Conservation (phyloP, 2,797 vertebrate genomes). For the Sebastes wilsoni region DNA sequence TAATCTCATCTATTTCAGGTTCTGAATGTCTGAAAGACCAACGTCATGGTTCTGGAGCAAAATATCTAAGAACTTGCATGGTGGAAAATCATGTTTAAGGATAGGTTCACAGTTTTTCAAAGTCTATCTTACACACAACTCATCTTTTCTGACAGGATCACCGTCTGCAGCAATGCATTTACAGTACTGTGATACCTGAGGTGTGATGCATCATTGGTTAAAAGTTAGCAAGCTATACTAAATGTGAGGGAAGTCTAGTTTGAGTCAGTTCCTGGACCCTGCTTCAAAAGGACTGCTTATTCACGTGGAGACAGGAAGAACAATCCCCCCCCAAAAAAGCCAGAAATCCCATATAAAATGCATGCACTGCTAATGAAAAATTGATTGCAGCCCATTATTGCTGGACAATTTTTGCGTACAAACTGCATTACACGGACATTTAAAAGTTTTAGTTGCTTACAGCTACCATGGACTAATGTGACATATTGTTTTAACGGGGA, state of each 20-base stretch:
- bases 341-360: neutral
- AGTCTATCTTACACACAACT: neutral
- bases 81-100: neutral
- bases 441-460: conserved; percentile 11
- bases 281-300: neutral
- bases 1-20: conserved; percentile 50
- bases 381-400: conserved; percentile 14
- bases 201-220: neutral
- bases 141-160: neutral
- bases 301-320: neutral
- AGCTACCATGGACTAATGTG: conserved; percentile 15
- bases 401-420: neutral
- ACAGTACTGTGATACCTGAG: neutral
- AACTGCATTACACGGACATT: conserved; percentile 12
- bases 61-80: neutral
- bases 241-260: neutral
- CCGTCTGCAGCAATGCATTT: neutral
- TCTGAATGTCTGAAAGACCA: conserved; percentile 20
- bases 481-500: conserved; percentile 18
- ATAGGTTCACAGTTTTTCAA: neutral
- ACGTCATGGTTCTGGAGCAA: conserved; percentile 7
- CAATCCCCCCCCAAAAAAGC: neutral
- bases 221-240: neutral
- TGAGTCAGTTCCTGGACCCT: neutral
- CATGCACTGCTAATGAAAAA: conserved; percentile 14